Conservation (phyloP, 2,888 invertebrate species). For the Callinectes sapidus region DNA sequence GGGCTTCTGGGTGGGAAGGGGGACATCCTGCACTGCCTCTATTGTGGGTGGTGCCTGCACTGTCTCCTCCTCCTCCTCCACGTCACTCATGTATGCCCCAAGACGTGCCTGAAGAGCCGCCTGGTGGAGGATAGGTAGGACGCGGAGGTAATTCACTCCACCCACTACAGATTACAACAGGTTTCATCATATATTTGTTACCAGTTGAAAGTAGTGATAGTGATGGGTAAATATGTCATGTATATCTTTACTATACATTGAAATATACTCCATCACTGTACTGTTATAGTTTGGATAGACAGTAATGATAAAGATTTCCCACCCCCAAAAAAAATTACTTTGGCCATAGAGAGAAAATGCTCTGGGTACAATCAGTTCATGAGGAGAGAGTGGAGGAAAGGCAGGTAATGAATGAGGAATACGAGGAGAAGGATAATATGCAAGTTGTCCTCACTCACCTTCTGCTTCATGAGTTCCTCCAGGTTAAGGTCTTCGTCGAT, state of each 20-base stretch:
- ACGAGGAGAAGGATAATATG: too few relatives aligned
- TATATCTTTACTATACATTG: too few relatives aligned
- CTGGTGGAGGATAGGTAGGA: conserved; percentile 74
- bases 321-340: too few relatives aligned
- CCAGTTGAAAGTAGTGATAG: too few relatives aligned
- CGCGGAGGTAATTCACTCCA: background rate
- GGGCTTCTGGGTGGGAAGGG: background rate
- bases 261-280: too few relatives aligned
- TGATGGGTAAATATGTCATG: too few relatives aligned
- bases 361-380: too few relatives aligned
- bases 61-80: conserved; percentile 73
- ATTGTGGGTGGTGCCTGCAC: conserved; percentile 68
- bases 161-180: background rate
- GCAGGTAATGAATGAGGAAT: background rate
- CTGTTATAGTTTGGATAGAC: too few relatives aligned
- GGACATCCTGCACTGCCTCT: background rate
- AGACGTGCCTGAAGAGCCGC: conserved; percentile 84
- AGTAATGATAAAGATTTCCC: too few relatives aligned
- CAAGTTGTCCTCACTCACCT: conserved; percentile 82
- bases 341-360: too few relatives aligned
- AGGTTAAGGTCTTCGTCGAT: conserved; percentile 91
- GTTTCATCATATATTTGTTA: too few relatives aligned
- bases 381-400: too few relatives aligned
- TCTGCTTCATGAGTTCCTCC: conserved; percentile 92
- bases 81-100: conserved; percentile 83